Evolutionary conservation across 1,140 invertebrate species (phyloP), one percentile per base, ranked within the genome.

Genomic region (Varroa destructor): DNA sequence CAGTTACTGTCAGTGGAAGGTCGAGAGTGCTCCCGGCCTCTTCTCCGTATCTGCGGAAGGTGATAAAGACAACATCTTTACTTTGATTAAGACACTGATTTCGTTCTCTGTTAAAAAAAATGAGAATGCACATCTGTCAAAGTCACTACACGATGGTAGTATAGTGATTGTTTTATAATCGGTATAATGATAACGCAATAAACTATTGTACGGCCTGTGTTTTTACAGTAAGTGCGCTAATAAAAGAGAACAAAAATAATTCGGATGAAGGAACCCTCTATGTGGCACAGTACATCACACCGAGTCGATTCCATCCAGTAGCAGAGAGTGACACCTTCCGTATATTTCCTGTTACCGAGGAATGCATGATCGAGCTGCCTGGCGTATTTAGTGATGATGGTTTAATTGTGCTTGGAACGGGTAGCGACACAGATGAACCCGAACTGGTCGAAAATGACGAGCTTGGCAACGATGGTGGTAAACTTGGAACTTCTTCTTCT

Each of bases 301-400:
- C 61, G 36, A 12, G 12, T 12, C 40, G 46, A 40, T 43, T 43
- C 36, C 12, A 67, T 12, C 40, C 46, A 8, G 46, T 67, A 12
- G 61, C 61, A 25, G 61, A 67, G 36, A 67, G 12, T 37, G 14
- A 40, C 40, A 12, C 61, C 3, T 67, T 67, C 61, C 10, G 61
- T 5, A 40, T 67, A 12, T 25, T 43, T 8, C 61, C 61, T 37
- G 61, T 67, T 40, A 40, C 46, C 12, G 61, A 67, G 46, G 61
- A 67, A 2, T 67, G 40, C 40, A 67, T 46, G 12, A 67, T 67
- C 12, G 46, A 67, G 5, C 61, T 67, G 12, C 61, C 61, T 37
- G 61, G 46, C 40, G 61, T 40, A 25, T 67, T 67, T 46, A 67
- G 61, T 8, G 61, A 67, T 46, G 61, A 67, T 67, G 61, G 61